Evolutionary conservation across 2,888 invertebrate genomes (phyloP).

Genomic region (Callyntrura sp.): DNA sequence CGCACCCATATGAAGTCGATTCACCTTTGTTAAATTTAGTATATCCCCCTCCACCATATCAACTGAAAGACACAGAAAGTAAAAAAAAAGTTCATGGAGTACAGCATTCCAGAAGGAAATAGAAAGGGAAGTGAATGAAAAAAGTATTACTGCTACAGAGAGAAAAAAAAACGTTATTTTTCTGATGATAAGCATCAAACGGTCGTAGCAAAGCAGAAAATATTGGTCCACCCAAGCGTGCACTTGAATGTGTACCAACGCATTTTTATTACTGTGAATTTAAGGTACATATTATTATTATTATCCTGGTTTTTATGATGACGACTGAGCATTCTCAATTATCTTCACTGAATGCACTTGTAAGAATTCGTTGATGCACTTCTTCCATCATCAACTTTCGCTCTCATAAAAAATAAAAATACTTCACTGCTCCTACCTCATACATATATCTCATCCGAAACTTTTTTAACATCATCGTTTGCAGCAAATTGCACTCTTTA

Average conservation of each 20-base stretch:
- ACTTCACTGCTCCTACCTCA: background rate
- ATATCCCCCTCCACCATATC: constrained; percentile 84
- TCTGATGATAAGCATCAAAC: background rate
- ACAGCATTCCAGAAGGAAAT: constrained; percentile 1
- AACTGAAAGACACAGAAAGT: constrained; percentile 81
- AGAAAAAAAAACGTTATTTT: background rate
- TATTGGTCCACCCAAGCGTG: constrained; percentile 9
- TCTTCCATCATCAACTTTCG: constrained; percentile 35
- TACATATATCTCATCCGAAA: background rate
- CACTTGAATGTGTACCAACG: constrained; percentile 31
- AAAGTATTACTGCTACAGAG: background rate
- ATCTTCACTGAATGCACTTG: constrained; percentile 65
- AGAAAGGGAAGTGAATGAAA: background rate
- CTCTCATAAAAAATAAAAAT: constrained; percentile 12
- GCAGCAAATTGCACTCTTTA: constrained; percentile 49
- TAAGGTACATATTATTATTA: constrained; percentile 21
- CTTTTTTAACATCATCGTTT: constrained; percentile 38
- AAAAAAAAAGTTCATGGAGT: background rate
- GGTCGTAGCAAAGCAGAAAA: constrained; percentile 11
- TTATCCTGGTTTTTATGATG: constrained; percentile 50
- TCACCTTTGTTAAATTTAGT: constrained; percentile 86
- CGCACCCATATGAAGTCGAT: constrained; percentile 90
- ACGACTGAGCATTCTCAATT: constrained; percentile 53
- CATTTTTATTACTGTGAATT: constrained; percentile 23
- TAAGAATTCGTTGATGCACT: constrained; percentile 70